Evolutionary conservation across 2,797 vertebrate genomes (phyloP).

Genomic region (Phylloscopus collybita): DNA sequence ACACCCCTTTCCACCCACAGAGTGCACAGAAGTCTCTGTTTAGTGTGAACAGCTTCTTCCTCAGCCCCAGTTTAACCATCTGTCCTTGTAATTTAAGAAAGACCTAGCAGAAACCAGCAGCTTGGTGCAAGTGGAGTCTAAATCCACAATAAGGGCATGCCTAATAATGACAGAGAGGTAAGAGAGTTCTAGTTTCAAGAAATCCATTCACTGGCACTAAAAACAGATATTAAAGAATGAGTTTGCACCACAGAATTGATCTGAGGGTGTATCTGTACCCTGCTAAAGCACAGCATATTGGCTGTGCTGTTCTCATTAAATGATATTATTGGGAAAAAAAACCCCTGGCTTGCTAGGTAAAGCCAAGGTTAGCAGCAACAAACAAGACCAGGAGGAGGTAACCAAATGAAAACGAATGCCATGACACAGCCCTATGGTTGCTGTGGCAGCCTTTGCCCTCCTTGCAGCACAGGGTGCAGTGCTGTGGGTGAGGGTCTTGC

Average conservation of each 20-base stretch:
- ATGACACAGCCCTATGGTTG: not conserved
- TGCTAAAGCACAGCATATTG: not conserved
- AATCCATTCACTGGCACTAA: not conserved
- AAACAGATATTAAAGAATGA: not conserved
- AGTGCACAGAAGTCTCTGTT: not conserved
- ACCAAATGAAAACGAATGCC: not conserved
- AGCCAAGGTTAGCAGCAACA: not conserved
- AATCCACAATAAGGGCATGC: not conserved
- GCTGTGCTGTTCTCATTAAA: not conserved
- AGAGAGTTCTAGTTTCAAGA: not conserved
- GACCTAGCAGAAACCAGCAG: not conserved
- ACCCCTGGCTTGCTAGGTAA: not conserved
- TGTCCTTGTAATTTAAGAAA: conserved; percentile 17
- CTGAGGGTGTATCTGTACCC: not conserved
- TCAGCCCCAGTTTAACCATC: conserved; percentile 48
- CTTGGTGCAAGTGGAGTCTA: not conserved
- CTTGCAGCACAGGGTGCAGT: fast-evolving
- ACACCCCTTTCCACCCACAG: not conserved
- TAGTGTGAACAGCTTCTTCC: conserved; percentile 29
- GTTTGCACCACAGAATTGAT: not conserved
- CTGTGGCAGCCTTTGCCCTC: not conserved
- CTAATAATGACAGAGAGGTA: not conserved
- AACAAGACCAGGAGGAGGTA: not conserved
- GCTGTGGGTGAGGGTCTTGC: not conserved
- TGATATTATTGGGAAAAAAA: not conserved